Percentiles rank a stretch among this genome's conserved stretches.
Conservation (phyloP, 2,888 invertebrate species). For the Pristionchus maxplancki region DNA sequence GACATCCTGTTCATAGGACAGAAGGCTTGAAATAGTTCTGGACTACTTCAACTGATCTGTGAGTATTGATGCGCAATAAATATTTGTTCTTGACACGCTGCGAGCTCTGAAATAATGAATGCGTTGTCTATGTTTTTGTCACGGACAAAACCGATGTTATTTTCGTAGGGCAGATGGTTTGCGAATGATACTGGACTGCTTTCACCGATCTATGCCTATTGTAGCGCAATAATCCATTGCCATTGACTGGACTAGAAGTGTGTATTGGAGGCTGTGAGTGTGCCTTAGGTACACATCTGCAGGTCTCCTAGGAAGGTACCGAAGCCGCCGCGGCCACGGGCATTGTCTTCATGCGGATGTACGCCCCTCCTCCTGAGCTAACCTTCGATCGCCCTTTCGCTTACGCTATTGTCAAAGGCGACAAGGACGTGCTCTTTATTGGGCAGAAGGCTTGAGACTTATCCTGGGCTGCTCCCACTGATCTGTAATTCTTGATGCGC, state of each 20-base stretch:
- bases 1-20: slow-evolving; percentile 30
- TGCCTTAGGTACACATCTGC: not conserved
- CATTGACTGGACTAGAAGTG: no score
- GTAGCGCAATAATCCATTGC: no score
- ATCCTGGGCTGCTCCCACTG: not conserved
- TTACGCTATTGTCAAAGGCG: slow-evolving; percentile 51
- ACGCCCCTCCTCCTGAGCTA: slow-evolving; percentile 52
- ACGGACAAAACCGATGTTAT: no score
- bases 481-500: not conserved
- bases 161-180: no score
- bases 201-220: no score
- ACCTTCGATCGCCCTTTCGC: slow-evolving; percentile 60
- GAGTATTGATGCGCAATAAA: not conserved
- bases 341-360: not conserved
- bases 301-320: slow-evolving; percentile 55
- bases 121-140: no score
- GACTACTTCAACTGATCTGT: not conserved
- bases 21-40: not conserved
- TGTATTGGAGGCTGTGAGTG: not conserved
- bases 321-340: slow-evolving; percentile 40
- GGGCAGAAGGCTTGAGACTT: not conserved
- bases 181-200: no score
- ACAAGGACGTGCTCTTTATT: slow-evolving; percentile 35
- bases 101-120: no score
- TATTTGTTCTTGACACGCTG: not conserved